A percentile compares a stretch with the other conserved stretches of the same genome.
Conservation (phyloP, 2,888 invertebrate genomes). For the Fragum fragum region DNA sequence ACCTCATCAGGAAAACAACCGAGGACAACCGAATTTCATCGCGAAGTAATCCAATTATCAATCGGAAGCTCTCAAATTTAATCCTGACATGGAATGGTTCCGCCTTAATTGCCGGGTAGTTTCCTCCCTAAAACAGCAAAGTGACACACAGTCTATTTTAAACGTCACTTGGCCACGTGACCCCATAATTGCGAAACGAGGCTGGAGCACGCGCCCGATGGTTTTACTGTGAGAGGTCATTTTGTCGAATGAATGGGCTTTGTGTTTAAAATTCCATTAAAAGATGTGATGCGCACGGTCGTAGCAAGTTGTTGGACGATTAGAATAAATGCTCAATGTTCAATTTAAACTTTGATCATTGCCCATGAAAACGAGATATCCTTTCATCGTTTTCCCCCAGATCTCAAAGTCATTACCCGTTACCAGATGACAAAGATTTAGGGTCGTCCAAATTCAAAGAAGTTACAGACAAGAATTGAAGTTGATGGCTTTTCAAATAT, state of each 20-base stretch:
- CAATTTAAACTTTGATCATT: slow-evolving; percentile 1
- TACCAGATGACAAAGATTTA: no score
- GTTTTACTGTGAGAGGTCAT: slow-evolving; percentile 31
- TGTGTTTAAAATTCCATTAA: slow-evolving; percentile 31
- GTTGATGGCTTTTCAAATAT: no score
- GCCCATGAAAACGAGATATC: background rate
- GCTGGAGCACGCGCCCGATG: slow-evolving; percentile 26
- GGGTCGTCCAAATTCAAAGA: no score
- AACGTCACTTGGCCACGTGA: slow-evolving; percentile 51
- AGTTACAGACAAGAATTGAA: no score
- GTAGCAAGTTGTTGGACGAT: slow-evolving; percentile 3
- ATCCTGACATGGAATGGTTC: slow-evolving; percentile 29
- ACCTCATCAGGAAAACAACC: slow-evolving; percentile 5
- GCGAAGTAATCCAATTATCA: slow-evolving; percentile 30
- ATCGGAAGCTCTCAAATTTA: slow-evolving; percentile 27
- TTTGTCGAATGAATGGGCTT: slow-evolving; percentile 29
- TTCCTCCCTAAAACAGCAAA: slow-evolving; percentile 34
- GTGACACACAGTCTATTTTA: slow-evolving; percentile 55
- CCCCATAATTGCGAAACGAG: slow-evolving; percentile 55
- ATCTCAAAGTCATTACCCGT: no score
- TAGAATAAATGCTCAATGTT: background rate
- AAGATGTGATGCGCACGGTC: slow-evolving; percentile 8
- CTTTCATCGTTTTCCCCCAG: background rate
- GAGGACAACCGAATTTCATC: slow-evolving; percentile 27
- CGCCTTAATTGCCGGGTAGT: slow-evolving; percentile 44